These are phyloP conservation scores for Chrosomus eos DNA, from an alignment of 2,797 vertebrate species.

Conservation along the genomic window DNA sequence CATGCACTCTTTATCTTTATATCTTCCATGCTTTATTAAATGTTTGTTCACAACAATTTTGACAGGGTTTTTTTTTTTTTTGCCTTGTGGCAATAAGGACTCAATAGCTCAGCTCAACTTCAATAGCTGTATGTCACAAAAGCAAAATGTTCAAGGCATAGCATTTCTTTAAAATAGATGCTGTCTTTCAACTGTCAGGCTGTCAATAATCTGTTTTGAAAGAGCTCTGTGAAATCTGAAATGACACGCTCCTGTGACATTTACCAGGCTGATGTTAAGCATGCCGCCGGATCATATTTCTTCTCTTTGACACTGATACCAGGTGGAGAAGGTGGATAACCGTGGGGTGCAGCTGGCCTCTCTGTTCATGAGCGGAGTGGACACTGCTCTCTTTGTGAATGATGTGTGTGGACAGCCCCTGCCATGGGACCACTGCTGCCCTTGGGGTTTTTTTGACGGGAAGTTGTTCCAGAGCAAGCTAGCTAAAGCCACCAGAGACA, in stretches of 20 bases:
- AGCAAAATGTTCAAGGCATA: neutral
- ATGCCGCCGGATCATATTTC: neutral
- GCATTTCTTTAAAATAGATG: neutral
- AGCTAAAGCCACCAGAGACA: slow-evolving; percentile 83
- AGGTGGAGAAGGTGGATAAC: slow-evolving; percentile 92
- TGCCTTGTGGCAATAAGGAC: neutral
- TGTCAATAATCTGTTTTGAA: slow-evolving; percentile 22
- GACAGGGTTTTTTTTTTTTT: neutral
- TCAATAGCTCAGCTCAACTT: neutral
- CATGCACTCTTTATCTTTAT: slow-evolving; percentile 7
- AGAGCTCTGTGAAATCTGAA: slow-evolving; percentile 30
- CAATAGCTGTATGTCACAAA: neutral
- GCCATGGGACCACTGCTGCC: slow-evolving; percentile 93
- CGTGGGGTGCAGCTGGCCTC: slow-evolving; percentile 91
- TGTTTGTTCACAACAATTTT: neutral
- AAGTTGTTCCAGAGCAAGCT: slow-evolving; percentile 94
- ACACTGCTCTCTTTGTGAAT: slow-evolving; percentile 90
- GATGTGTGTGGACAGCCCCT: slow-evolving; percentile 93
- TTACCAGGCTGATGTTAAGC: slow-evolving; percentile 16
- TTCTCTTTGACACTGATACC: slow-evolving; percentile 19
- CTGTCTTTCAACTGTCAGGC: slow-evolving; percentile 13
- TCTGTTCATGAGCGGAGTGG: slow-evolving; percentile 91
- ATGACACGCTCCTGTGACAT: slow-evolving; percentile 21
- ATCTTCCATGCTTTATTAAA: slow-evolving; percentile 1
- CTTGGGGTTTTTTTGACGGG: slow-evolving; percentile 93